Evolutionary conservation across 1,140 invertebrate species (phyloP), one percentile per base, ranked within the genome.

Genomic region (Drosophila sturtevanti): DNA sequence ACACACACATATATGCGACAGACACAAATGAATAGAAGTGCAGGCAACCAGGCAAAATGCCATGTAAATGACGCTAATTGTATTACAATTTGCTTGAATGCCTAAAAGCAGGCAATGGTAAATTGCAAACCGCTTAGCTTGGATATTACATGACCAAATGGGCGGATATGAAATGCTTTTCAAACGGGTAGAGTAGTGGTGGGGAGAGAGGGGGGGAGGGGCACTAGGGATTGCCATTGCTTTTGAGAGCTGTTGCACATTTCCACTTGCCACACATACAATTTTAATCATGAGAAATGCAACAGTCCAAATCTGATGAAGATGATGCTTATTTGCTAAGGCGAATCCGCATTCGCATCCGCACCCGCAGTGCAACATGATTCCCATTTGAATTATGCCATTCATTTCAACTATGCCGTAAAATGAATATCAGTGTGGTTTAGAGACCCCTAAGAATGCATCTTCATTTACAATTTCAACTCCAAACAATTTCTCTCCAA

Each of bases 51-150:
- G 67, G 66, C 74, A 70, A 63, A 64, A 77, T 73, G 59, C 61
- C 79, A 87, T 89, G 84, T 73, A 89, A 89, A 87, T 87, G 84
- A 84, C 84, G 82, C 79, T 87, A 87, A 87, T 87, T 87, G 84
- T 87, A 87, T 89, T 89, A 87, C 84, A 79, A 87, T 87, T 89
- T 87, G 84, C 84, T 89, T 72, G 76, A 87, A 87, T 89, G 84
- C 84, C 77, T 73, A 81, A 87, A 72, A 73, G 76, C 79, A 70
- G 72, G 81, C 77, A 89, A 82, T 82, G 71, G 82, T 68, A 87
- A 86, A 87, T 86, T 81, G 79, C 71, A 87, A 86, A 82, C 82
- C 82, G 82, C 82, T 86, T 87, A 86, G 82, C 72, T 87, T 67
- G 68, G 68, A 60, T 79, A 77, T 81, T 67, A 72, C 77, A 78